These are phyloP conservation scores for Lycopodina hypogea DNA, from an alignment of 37 sponge, comb jelly and placozoan genomes.

Conservation along the genomic window DNA sequence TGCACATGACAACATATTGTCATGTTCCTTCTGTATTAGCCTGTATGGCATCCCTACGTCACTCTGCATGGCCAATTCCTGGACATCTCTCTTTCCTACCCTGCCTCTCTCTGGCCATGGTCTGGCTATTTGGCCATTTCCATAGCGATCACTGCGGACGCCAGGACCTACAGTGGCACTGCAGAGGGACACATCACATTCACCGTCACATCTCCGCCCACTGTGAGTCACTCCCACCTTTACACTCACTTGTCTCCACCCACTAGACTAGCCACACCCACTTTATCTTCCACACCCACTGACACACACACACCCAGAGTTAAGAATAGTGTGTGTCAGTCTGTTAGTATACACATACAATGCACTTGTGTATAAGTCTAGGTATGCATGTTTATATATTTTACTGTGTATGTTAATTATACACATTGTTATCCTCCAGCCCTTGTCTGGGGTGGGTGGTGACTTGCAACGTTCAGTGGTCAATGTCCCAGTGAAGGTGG, in stretches of 20 bases:
- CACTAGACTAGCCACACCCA: not conserved
- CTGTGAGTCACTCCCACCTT: slow-evolving; percentile 15
- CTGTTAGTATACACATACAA: too few species aligned
- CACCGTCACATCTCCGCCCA: slow-evolving; percentile 61
- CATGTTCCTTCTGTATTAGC: slow-evolving; percentile 25
- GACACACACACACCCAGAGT: too few species aligned
- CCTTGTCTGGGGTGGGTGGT: slow-evolving; percentile 4
- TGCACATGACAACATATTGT: too few species aligned
- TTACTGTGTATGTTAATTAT: not conserved
- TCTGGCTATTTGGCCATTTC: slow-evolving; percentile 89
- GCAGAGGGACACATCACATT: slow-evolving; percentile 78
- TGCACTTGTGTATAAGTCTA: too few species aligned
- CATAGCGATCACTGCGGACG: slow-evolving; percentile 70
- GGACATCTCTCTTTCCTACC: slow-evolving; percentile 87
- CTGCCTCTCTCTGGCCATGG: slow-evolving; percentile 95
- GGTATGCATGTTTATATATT: too few species aligned
- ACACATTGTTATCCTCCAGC: not conserved
- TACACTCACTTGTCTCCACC: not conserved
- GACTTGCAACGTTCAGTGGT: slow-evolving; percentile 62
- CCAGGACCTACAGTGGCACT: slow-evolving; percentile 44
- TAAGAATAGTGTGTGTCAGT: too few species aligned
- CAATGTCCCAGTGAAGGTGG: slow-evolving; percentile 77
- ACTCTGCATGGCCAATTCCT: slow-evolving; percentile 64
- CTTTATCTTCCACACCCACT: not conserved
- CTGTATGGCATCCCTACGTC: slow-evolving; percentile 84